Percentiles rank a stretch among this genome's conserved stretches.
Evolutionary conservation across 2,797 vertebrate genomes (phyloP).

Genomic region (Chelonia mydas): DNA sequence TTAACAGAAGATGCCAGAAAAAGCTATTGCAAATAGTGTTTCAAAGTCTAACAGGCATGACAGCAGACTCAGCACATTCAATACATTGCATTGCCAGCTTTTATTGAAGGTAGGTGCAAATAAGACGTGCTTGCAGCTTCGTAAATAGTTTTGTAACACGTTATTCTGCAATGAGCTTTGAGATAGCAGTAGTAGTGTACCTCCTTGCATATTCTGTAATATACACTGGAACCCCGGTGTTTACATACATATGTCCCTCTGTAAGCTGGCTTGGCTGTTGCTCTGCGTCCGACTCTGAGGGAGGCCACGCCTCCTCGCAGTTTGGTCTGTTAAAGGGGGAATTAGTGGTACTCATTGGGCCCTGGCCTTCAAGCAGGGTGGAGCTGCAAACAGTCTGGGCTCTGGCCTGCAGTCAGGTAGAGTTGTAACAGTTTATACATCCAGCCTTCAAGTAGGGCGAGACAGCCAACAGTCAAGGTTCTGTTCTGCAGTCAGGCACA

Average conservation of each 20-base stretch:
- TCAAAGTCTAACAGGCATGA: background rate
- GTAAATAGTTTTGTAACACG: background rate
- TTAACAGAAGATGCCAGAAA: background rate
- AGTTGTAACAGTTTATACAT: no score
- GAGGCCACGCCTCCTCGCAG: no score
- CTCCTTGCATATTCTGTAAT: background rate
- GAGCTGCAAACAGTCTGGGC: no score
- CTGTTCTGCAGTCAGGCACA: no score
- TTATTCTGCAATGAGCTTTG: constrained; percentile 11
- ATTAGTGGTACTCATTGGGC: no score
- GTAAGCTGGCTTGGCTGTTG: no score
- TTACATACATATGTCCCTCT: constrained; percentile 1
- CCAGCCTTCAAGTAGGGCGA: no score
- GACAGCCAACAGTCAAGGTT: no score
- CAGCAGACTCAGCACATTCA: background rate
- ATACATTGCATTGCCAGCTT: background rate
- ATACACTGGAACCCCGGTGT: background rate
- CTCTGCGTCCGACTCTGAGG: no score
- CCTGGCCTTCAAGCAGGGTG: no score
- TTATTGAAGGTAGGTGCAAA: background rate
- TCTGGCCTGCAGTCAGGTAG: no score
- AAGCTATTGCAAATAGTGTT: background rate
- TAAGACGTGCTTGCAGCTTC: constrained; percentile 5
- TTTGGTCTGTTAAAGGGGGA: no score
- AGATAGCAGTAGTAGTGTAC: background rate